A percentile compares a stretch with the other conserved stretches of the same genome.
Evolutionary conservation across 2,797 vertebrate genomes (phyloP).

Genomic region (Catamblyrhynchus diadema): DNA sequence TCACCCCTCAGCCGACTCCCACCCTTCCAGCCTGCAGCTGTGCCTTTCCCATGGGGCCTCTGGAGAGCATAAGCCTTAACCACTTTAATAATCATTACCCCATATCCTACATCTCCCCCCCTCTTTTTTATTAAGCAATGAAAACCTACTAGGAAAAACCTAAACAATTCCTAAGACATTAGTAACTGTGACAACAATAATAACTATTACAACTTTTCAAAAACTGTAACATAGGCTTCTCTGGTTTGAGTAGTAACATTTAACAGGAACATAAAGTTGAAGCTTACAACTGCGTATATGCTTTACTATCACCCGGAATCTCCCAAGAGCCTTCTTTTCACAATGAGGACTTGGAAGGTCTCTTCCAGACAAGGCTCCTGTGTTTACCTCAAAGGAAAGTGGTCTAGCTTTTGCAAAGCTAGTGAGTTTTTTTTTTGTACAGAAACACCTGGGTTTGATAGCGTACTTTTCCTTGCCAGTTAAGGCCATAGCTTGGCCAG

Average conservation of each 20-base stretch:
- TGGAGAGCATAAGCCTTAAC: background rate
- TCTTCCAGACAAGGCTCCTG: background rate
- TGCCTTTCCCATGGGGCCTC: background rate
- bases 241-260: background rate
- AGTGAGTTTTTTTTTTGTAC: background rate
- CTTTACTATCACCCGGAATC: background rate
- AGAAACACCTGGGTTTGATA: background rate
- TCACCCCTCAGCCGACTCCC: background rate
- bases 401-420: background rate
- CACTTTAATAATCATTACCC: background rate
- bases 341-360: background rate
- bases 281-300: background rate
- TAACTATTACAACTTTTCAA: background rate
- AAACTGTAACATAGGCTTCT: background rate
- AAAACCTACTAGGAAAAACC: background rate
- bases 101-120: background rate
- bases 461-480: background rate
- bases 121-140: background rate
- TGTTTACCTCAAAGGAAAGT: background rate
- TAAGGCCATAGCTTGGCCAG: background rate
- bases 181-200: background rate
- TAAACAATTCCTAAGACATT: background rate
- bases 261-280: background rate
- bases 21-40: background rate
- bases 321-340: background rate